phyloP scores from a whole-genome alignment of 2,888 invertebrate species.

The Macropis europaea region DNA sequence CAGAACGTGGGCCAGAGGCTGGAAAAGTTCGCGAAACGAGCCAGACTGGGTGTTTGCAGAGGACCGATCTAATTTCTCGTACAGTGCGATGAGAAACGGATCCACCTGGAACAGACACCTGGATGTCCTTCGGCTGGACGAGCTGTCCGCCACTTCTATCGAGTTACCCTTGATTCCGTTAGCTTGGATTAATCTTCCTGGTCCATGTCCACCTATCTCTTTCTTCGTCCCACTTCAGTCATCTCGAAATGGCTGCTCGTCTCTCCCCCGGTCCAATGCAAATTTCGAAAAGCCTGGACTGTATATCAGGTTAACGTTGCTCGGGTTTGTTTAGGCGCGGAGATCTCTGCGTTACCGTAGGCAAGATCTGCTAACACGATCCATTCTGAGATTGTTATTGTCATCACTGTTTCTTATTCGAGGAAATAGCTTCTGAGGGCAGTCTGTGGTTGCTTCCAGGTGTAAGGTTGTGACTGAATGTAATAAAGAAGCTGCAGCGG shows the following conservation, averaged over 20 bases:
- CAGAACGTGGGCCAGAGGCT: constrained; percentile 15
- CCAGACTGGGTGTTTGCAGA: constrained; percentile 62
- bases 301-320: constrained; percentile 71
- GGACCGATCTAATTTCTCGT: constrained; percentile 65
- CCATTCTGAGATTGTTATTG: not conserved
- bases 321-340: constrained; percentile 26
- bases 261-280: constrained; percentile 57
- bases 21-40: constrained; percentile 58
- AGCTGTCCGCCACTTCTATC: constrained; percentile 36
- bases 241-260: constrained; percentile 19
- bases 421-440: too few species aligned
- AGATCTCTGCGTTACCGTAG: constrained; percentile 31
- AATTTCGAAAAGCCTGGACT: constrained; percentile 68
- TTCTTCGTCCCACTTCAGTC: not conserved
- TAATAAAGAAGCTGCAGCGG: too few species aligned
- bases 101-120: constrained; percentile 13
- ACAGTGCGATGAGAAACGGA: constrained; percentile 61
- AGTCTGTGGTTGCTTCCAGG: too few species aligned
- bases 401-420: too few species aligned
- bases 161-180: constrained; percentile 49
- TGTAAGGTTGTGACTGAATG: too few species aligned
- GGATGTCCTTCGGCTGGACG: constrained; percentile 9
- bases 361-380: not conserved
- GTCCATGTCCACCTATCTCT: not conserved
- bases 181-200: constrained; percentile 42